Evolutionary conservation across 2,888 invertebrate species (phyloP).

Genomic region (Tridacna gigas): DNA sequence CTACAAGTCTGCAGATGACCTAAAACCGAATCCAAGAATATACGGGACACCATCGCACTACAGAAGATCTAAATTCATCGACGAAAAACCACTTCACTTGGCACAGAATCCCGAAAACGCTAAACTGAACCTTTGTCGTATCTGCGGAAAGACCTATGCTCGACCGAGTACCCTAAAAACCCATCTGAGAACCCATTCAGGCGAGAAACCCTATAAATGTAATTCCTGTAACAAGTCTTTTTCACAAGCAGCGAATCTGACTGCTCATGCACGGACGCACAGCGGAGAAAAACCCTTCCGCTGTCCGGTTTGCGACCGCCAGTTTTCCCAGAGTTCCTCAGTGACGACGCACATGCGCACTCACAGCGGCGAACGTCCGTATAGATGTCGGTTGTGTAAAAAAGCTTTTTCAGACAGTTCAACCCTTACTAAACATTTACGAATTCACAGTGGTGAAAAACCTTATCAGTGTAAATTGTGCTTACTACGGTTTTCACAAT

Average conservation of each 20-base stretch:
- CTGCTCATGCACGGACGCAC: conserved; percentile 98
- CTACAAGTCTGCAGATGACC: conserved; percentile 76
- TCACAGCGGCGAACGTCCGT: conserved; percentile 99
- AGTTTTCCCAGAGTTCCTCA: conserved; percentile 96
- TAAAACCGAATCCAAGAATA: conserved; percentile 68
- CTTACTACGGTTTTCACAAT: conserved; percentile 97
- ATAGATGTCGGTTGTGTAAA: conserved; percentile 97
- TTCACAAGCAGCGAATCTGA: conserved; percentile 98
- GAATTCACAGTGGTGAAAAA: conserved; percentile 93
- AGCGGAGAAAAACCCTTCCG: conserved; percentile 99
- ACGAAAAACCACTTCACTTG: conserved; percentile 64
- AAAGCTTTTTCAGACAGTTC: conserved; percentile 99
- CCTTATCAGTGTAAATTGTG: conserved; percentile 99
- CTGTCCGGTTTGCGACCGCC: conserved; percentile 97
- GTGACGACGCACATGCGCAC: conserved; percentile 99
- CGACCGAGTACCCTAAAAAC: conserved; percentile 98
- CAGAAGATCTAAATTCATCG: conserved; percentile 72
- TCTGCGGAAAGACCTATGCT: conserved; percentile 98
- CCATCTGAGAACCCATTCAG: conserved; percentile 97
- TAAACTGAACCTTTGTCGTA: conserved; percentile 92
- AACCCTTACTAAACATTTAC: conserved; percentile 97
- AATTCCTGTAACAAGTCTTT: conserved; percentile 95
- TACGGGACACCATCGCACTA: conserved; percentile 68
- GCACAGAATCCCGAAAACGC: conserved; percentile 59
- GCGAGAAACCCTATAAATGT: conserved; percentile 93